Percentiles rank a stretch among this genome's conserved stretches.
Conservation (phyloP, 2,113 vertebrate species). For the Cyanoliseus patagonus region DNA sequence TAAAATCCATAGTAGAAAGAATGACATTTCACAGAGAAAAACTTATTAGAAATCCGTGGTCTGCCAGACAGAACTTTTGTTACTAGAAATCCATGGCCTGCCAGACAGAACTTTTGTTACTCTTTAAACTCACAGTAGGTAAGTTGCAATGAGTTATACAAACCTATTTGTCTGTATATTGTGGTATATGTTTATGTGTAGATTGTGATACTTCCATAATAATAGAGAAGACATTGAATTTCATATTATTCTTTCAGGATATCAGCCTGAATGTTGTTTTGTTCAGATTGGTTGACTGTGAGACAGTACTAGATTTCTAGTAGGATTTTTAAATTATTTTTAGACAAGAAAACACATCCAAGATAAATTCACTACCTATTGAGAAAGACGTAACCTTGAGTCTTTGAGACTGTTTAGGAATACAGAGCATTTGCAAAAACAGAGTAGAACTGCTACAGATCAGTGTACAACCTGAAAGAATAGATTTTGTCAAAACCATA, state of each 20-base stretch:
- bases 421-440: background rate
- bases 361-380: background rate
- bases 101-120: background rate
- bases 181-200: background rate
- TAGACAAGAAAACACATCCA: background rate
- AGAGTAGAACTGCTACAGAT: background rate
- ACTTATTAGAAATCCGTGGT: background rate
- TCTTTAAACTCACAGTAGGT: background rate
- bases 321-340: background rate
- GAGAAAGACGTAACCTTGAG: background rate
- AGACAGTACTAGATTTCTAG: background rate
- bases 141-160: background rate
- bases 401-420: background rate
- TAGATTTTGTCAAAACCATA: background rate
- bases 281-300: background rate
- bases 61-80: background rate
- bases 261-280: background rate
- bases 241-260: background rate
- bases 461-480: background rate
- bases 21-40: background rate
- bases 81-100: background rate
- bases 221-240: background rate
- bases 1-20: background rate
- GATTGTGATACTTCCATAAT: background rate
- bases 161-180: background rate